Evolutionary conservation across 2,113 vertebrate genomes (phyloP).

Genomic region (Gobio gobio): DNA sequence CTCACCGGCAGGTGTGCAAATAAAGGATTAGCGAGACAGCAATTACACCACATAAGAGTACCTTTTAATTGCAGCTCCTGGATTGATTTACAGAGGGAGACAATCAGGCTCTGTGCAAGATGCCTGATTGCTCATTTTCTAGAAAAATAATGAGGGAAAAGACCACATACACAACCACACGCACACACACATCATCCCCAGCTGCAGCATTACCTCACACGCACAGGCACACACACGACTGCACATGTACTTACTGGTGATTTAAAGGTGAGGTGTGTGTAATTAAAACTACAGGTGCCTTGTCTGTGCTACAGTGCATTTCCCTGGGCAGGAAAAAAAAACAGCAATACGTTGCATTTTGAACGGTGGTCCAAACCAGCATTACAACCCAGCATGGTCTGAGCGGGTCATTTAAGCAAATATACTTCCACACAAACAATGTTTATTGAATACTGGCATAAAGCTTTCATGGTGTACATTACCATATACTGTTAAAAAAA

Average conservation of each 20-base stretch:
- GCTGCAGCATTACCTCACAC: constrained; percentile 44
- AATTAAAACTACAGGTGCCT: constrained; percentile 39
- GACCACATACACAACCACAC: constrained; percentile 64
- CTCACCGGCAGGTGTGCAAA: constrained; percentile 83
- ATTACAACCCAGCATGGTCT: not conserved
- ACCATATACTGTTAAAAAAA: not conserved
- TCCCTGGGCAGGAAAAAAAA: not conserved
- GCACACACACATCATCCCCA: constrained; percentile 41
- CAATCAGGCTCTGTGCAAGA: constrained; percentile 75
- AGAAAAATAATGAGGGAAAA: constrained; percentile 78
- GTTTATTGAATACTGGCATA: not conserved
- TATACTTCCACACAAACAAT: not conserved
- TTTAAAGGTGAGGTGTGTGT: constrained; percentile 24
- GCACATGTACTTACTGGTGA: constrained; percentile 40
- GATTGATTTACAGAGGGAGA: constrained; percentile 81
- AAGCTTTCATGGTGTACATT: not conserved
- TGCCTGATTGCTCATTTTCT: constrained; percentile 78
- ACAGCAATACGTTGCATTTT: not conserved
- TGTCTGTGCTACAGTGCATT: constrained; percentile 25
- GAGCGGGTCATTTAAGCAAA: not conserved
- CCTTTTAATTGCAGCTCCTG: constrained; percentile 82
- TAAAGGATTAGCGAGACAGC: constrained; percentile 84
- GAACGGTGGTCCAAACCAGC: constrained; percentile 1
- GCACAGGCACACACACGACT: not conserved
- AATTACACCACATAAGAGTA: constrained; percentile 83